A percentile compares a stretch with the other conserved stretches of the same genome.
Conservation (phyloP, 2,888 invertebrate genomes). For the Deroplatys truncata region DNA sequence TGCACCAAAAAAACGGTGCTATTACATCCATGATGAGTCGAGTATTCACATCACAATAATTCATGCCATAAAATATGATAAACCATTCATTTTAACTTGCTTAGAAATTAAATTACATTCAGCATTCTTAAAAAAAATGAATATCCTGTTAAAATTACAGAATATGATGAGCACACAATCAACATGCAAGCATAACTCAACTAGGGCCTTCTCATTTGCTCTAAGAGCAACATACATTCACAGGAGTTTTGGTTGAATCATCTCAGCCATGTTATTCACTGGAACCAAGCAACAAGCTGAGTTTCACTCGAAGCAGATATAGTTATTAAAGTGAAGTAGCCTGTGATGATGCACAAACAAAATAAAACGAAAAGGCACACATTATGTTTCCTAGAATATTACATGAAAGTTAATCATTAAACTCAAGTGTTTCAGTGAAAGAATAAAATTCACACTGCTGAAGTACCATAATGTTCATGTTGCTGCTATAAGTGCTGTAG, state of each 20-base stretch:
- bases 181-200: not conserved
- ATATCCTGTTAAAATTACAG: not conserved
- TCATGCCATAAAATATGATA: not conserved
- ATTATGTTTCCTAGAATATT: not conserved
- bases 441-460: not conserved
- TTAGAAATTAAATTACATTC: not conserved
- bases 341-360: not conserved
- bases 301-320: not conserved
- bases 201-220: not conserved
- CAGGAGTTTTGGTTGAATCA: not conserved
- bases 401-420: not conserved
- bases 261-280: not conserved
- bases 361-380: not conserved
- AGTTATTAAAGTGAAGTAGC: not conserved
- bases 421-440: not conserved
- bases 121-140: not conserved
- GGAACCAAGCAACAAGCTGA: not conserved
- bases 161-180: not conserved
- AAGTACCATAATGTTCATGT: not conserved
- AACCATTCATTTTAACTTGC: not conserved
- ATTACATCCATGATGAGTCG: not conserved
- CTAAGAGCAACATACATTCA: not conserved
- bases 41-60: not conserved
- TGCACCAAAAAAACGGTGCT: not conserved
- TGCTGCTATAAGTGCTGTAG: not conserved